phyloP scores from a whole-genome alignment of 2,113 vertebrate genomes.

The human region GRCh38 chr17:12826501-12827000 shows the following conservation, averaged over 20 bases:
- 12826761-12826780: neutral
- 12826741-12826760: conserved; percentile 23
- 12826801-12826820: neutral
- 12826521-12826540: conserved; percentile 57
- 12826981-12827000: neutral
- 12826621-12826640: conserved; percentile 44
- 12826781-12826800: neutral
- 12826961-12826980: neutral
- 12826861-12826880: neutral
- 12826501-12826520: conserved; percentile 33
- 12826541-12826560: conserved; percentile 19
- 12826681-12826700: conserved; percentile 34
- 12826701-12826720: conserved; percentile 35
- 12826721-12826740: neutral
- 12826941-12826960: neutral
- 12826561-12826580: conserved; percentile 46
- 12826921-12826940: neutral
- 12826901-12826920: neutral
- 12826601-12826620: conserved; percentile 67
- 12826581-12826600: conserved; percentile 51
- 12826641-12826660: conserved; percentile 70
- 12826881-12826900: neutral
- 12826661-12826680: conserved; percentile 63
- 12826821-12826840: neutral
- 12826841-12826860: neutral